Conservation (phyloP, 2,113 vertebrate species). For the Psammodynastes pulverulentus region DNA sequence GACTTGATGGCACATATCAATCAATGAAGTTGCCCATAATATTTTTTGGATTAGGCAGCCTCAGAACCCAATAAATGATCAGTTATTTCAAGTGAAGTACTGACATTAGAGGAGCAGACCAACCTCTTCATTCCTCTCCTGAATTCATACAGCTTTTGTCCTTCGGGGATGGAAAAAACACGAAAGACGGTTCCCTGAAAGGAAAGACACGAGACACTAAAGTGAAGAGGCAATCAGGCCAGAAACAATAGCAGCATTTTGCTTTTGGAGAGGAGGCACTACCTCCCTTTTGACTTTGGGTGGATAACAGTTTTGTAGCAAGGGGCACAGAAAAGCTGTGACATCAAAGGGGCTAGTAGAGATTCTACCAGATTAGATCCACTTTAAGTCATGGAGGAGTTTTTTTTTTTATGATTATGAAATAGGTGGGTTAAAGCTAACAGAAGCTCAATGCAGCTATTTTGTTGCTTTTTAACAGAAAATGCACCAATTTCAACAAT, state of each 20-base stretch:
- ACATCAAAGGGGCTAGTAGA: background rate
- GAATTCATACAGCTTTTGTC: conserved; percentile 89
- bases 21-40: background rate
- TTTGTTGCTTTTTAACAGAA: background rate
- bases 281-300: background rate
- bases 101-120: conserved; percentile 33
- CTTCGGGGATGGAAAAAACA: conserved; percentile 89
- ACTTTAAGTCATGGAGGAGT: background rate
- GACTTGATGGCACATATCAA: background rate
- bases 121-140: conserved; percentile 94
- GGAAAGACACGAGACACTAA: conserved; percentile 41
- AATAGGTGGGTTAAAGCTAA: background rate
- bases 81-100: background rate
- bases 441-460: background rate
- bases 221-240: background rate
- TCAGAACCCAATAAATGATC: background rate
- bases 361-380: background rate
- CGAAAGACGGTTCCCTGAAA: conserved; percentile 91
- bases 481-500: background rate
- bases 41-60: background rate
- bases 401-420: background rate
- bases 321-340: background rate
- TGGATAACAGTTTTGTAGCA: background rate
- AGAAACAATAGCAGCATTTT: rapidly evolving
- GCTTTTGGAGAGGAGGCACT: conserved; percentile 21